These are phyloP conservation scores for Pocillopora grandis DNA, from an alignment of 92 coral and sea anemone genomes.

Conservation along the genomic window DNA sequence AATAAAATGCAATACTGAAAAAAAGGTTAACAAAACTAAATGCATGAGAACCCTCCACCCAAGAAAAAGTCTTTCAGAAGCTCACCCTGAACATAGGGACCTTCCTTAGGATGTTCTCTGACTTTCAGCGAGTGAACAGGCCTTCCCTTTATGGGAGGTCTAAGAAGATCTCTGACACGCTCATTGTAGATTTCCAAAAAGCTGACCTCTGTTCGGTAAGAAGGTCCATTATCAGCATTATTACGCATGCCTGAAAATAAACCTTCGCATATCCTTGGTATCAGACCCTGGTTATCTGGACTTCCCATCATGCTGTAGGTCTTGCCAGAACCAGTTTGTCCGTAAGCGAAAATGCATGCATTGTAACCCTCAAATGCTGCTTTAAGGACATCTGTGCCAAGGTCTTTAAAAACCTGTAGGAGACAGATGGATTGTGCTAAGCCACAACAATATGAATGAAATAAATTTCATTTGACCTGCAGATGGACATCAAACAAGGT, in stretches of 20 bases:
- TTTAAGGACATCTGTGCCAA: constrained; percentile 92
- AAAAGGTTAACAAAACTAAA: no score
- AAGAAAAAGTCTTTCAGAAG: no score
- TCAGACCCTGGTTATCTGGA: constrained; percentile 77
- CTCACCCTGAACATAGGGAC: constrained; percentile 96
- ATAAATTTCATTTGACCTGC: no score
- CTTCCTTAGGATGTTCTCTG: constrained; percentile 97
- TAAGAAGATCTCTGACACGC: constrained; percentile 86
- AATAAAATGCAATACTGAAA: background rate
- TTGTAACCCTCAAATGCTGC: constrained; percentile 98
- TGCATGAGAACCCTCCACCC: no score
- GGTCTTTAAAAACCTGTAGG: constrained; percentile 86
- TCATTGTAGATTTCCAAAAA: constrained; percentile 95
- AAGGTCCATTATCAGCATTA: constrained; percentile 72
- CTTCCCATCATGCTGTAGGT: constrained; percentile 99
- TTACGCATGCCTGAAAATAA: constrained; percentile 83
- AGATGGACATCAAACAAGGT: no score
- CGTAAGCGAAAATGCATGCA: constrained; percentile 97
- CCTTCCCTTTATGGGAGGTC: constrained; percentile 91
- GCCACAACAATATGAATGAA: background rate
- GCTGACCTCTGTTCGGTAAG: constrained; percentile 97
- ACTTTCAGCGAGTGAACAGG: constrained; percentile 87
- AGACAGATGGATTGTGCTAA: background rate
- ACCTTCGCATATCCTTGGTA: constrained; percentile 96
- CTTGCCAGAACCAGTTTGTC: constrained; percentile 98